phyloP scores from a whole-genome alignment of 2,888 invertebrate genomes.

The Julus scanicus region DNA sequence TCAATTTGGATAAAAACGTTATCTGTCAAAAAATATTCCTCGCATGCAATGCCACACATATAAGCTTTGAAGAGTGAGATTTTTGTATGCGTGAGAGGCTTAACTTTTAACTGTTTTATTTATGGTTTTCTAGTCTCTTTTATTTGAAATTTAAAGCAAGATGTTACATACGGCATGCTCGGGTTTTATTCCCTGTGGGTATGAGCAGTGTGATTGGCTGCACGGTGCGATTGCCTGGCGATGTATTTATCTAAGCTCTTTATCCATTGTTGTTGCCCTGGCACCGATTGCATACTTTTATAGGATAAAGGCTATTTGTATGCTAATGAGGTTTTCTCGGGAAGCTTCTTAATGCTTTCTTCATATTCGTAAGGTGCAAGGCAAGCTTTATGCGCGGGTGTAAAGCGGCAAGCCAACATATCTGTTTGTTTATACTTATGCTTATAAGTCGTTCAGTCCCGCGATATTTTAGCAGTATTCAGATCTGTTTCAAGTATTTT shows the following conservation, averaged over 20 bases:
- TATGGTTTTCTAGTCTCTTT: constrained; percentile 42
- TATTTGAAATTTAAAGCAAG: constrained; percentile 36
- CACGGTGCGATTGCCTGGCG: constrained; percentile 1
- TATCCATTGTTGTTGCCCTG: constrained; percentile 36
- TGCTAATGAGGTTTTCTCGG: constrained; percentile 39
- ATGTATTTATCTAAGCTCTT: constrained; percentile 42
- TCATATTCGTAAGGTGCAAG: constrained; percentile 29
- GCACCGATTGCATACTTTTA: constrained; percentile 42
- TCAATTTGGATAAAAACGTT: neutral
- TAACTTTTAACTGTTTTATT: constrained; percentile 42
- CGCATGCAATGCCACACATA: neutral
- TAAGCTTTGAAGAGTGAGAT: neutral
- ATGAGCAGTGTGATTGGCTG: constrained; percentile 19
- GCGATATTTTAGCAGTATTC: neutral
- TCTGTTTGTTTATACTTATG: neutral
- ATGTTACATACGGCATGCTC: constrained; percentile 32
- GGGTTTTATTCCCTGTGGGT: constrained; percentile 21
- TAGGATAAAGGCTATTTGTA: constrained; percentile 42
- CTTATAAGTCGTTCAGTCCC: neutral
- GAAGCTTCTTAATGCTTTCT: constrained; percentile 30
- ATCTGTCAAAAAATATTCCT: neutral
- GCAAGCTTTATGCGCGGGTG: neutral
- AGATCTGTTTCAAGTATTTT: neutral
- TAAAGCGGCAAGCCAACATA: neutral
- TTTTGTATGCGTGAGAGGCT: neutral